Evolutionary conservation across 2,888 invertebrate species (phyloP).

Genomic region (Rhodophaea formosa): DNA sequence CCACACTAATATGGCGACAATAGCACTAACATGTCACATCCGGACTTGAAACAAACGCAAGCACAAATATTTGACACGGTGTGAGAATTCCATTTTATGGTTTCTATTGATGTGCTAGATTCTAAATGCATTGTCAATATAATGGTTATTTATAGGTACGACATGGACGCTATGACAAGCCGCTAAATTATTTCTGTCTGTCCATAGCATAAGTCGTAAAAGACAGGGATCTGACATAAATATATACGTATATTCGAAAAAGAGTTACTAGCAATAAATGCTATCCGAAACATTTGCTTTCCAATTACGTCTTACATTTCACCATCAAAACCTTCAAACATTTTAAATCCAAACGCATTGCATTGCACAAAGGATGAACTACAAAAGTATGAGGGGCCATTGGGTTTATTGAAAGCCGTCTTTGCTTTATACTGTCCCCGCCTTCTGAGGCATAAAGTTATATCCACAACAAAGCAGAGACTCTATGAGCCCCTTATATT

Average conservation of each 20-base stretch:
- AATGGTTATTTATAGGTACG: too few species aligned
- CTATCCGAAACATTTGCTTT: neutral
- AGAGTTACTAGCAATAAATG: too few species aligned
- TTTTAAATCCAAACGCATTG: slow-evolving; percentile 37
- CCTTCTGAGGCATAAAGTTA: slow-evolving; percentile 75
- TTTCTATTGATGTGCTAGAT: neutral
- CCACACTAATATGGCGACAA: slow-evolving; percentile 13
- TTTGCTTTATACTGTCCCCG: slow-evolving; percentile 66
- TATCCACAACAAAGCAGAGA: slow-evolving; percentile 77
- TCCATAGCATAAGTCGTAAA: too few species aligned
- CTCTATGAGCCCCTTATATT: slow-evolving; percentile 76
- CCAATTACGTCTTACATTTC: slow-evolving; percentile 2
- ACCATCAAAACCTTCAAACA: neutral
- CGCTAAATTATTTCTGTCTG: too few species aligned
- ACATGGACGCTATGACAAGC: too few species aligned
- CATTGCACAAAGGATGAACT: slow-evolving; percentile 67
- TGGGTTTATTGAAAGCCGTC: slow-evolving; percentile 72
- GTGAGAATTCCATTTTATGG: neutral
- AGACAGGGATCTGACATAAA: too few species aligned
- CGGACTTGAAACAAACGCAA: slow-evolving; percentile 14
- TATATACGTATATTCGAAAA: too few species aligned
- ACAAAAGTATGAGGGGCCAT: slow-evolving; percentile 65
- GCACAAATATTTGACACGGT: neutral
- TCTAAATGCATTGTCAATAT: neutral
- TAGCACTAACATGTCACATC: slow-evolving; percentile 16